phyloP scores from a whole-genome alignment of 2,797 vertebrate genomes.

The Rachycentron canadum region DNA sequence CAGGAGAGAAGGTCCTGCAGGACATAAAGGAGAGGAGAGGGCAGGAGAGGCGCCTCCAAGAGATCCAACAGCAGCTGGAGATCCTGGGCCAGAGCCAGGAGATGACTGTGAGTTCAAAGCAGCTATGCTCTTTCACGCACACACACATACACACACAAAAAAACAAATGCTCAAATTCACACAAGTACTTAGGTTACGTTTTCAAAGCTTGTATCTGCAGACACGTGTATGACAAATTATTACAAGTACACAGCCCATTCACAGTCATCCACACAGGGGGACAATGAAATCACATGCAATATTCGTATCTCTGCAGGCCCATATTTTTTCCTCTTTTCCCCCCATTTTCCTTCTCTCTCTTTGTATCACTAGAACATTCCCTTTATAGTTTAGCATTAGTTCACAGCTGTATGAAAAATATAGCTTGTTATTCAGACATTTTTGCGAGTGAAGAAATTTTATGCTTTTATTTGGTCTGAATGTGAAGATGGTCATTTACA shows the following conservation, averaged over 20 bases:
- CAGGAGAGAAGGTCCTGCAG: slow-evolving; percentile 90
- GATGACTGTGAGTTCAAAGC: slow-evolving; percentile 83
- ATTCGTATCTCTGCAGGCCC: slow-evolving; percentile 38
- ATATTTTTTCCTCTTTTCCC: slow-evolving; percentile 30
- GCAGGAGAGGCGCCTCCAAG: slow-evolving; percentile 88
- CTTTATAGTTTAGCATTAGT: not conserved
- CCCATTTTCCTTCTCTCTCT: slow-evolving; percentile 11
- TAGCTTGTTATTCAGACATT: slow-evolving; percentile 6
- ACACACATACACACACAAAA: slow-evolving; percentile 44
- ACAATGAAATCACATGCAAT: slow-evolving; percentile 50
- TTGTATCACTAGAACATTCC: slow-evolving; percentile 13
- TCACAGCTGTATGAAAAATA: not conserved
- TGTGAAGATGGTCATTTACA: slow-evolving; percentile 12
- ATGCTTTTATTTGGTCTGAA: slow-evolving; percentile 19
- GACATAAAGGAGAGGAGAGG: slow-evolving; percentile 87
- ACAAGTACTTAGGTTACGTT: not conserved
- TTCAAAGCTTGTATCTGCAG: slow-evolving; percentile 16
- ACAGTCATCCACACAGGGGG: slow-evolving; percentile 44
- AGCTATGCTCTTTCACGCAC: slow-evolving; percentile 52
- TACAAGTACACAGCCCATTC: slow-evolving; percentile 49
- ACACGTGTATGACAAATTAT: slow-evolving; percentile 67
- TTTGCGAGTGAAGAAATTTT: slow-evolving; percentile 13
- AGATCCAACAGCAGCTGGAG: slow-evolving; percentile 92
- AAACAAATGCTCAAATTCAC: slow-evolving; percentile 47
- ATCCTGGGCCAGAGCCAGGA: slow-evolving; percentile 80